Percentiles rank a stretch among this genome's conserved stretches.
Evolutionary conservation across 2,113 vertebrate species (phyloP).

Genomic region (Centrocercus urophasianus): DNA sequence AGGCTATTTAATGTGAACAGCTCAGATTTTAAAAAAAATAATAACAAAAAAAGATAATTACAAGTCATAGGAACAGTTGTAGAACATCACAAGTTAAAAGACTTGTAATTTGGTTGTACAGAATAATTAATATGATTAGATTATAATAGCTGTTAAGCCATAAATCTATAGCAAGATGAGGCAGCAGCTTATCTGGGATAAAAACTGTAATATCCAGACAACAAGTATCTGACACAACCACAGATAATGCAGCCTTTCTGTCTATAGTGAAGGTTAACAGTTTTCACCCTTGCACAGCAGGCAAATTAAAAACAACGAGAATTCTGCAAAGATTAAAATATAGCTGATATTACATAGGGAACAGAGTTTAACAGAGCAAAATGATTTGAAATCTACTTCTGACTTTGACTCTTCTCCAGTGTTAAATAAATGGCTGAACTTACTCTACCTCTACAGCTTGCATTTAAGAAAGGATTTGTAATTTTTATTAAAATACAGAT

Average conservation of each 20-base stretch:
- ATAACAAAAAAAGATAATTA: neutral
- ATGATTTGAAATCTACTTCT: neutral
- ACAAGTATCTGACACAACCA: neutral
- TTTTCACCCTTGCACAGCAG: neutral
- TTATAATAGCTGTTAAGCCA: neutral
- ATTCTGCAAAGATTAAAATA: neutral
- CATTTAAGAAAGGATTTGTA: neutral
- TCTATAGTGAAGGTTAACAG: neutral
- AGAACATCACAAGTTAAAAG: neutral
- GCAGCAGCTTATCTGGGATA: neutral
- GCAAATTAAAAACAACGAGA: neutral
- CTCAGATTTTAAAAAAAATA: neutral
- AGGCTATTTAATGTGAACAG: neutral
- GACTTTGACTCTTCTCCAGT: neutral
- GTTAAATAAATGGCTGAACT: neutral
- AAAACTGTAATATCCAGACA: neutral
- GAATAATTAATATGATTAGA: neutral
- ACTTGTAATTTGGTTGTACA: neutral
- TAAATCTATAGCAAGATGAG: neutral
- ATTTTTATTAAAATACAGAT: neutral
- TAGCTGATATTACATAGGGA: accelerated
- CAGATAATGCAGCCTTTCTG: neutral
- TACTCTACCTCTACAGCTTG: neutral
- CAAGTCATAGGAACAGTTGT: neutral
- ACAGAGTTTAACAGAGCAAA: neutral